phyloP scores from a whole-genome alignment of 2,888 invertebrate species.

The Asteroscopus sphinx region DNA sequence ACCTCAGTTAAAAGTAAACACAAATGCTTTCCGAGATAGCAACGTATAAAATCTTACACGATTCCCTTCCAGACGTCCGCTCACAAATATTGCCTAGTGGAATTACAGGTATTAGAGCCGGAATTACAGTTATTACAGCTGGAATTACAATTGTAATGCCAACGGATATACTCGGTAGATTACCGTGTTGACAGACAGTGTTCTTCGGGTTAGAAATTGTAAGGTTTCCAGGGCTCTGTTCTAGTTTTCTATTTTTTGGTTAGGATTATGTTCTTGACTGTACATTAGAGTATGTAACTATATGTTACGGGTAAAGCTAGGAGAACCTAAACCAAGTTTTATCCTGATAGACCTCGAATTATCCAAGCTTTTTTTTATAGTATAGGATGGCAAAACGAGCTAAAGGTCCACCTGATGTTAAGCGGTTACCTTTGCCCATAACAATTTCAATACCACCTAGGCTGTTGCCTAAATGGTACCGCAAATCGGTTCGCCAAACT shows the following conservation, averaged over 20 bases:
- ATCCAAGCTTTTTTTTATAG: no score
- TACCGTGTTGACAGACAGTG: constrained; percentile 62
- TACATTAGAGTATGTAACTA: no score
- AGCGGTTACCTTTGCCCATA: no score
- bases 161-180: constrained; percentile 55
- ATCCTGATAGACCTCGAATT: no score
- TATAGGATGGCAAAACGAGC: no score
- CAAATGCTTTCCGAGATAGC: constrained; percentile 41
- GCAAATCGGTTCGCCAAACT: no score
- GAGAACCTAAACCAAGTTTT: no score
- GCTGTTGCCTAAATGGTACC: no score
- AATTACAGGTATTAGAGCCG: constrained; percentile 68
- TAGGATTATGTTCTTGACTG: not conserved
- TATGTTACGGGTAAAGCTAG: no score
- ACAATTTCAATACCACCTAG: no score
- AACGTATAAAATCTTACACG: constrained; percentile 54
- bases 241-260: constrained; percentile 2
- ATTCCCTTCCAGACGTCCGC: constrained; percentile 59
- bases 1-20: constrained; percentile 54
- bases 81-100: constrained; percentile 70
- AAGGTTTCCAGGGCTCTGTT: constrained; percentile 22
- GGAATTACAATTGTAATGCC: constrained; percentile 52
- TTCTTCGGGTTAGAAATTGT: constrained; percentile 47
- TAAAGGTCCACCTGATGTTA: no score
- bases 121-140: constrained; percentile 66